Percentiles rank a stretch among this genome's conserved stretches.
Conservation (phyloP, 2,113 vertebrate genomes). For the Erpornis zantholeuca region DNA sequence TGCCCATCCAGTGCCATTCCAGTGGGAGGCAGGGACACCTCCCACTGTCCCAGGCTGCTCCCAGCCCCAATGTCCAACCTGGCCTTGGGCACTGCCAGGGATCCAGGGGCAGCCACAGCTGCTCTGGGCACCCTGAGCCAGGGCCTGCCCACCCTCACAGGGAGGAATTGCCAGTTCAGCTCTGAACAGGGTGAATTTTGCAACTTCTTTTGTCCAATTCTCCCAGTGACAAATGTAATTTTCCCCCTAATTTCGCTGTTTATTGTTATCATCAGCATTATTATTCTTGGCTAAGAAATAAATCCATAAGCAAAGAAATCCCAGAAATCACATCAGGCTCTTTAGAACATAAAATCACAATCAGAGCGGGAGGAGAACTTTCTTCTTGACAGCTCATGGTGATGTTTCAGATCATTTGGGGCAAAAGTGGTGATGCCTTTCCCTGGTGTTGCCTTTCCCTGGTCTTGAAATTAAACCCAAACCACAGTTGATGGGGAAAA, state of each 20-base stretch:
- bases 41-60: accelerated
- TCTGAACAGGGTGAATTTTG: not conserved
- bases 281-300: not conserved
- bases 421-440: not conserved
- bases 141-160: accelerated
- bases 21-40: not conserved
- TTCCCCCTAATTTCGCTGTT: not conserved
- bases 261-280: not conserved
- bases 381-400: not conserved
- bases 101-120: not conserved
- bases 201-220: not conserved
- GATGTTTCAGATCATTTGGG: not conserved
- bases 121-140: not conserved
- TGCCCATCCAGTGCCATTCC: not conserved
- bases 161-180: not conserved
- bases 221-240: not conserved
- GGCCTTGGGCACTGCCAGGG: not conserved
- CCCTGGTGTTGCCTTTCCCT: no score
- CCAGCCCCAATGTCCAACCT: not conserved
- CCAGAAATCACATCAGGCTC: not conserved
- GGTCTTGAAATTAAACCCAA: no score
- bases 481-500: no score
- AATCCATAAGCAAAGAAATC: not conserved
- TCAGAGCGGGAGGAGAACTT: not conserved
- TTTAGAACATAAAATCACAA: not conserved